Base-by-base conservation (phyloP, 2,797 vertebrate genomes). In the Enteromius afrohamiltoni region DNA sequence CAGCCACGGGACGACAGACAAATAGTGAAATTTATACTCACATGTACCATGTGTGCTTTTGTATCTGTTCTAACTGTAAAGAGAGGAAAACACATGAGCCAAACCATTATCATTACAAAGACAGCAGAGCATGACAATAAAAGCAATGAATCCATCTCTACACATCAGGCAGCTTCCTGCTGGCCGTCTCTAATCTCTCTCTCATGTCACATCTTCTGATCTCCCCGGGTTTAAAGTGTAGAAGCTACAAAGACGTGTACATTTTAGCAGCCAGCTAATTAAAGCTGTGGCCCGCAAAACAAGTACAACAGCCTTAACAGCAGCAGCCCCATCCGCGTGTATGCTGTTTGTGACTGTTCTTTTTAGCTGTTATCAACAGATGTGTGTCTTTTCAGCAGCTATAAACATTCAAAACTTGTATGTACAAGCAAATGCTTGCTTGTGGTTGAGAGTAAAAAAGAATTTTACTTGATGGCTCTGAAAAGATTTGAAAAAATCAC, bases 1-100 rank as follows among this genome's bases (percentile, higher is more conserved):
- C 77, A 62, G 53, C 58, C 13, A 62, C 34, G 26, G 16, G 58
- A 60, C 34, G 64, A 2, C 16, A 10, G 37, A 23, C 5, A 77
- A 7, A 77, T 14, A 70, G 7, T 23, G 17, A 14, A 53, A 68
- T 29, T 49, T 64, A 87, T 96, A 99, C 98, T 98, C 92, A 99
- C 98, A 98, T 96, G 93, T 99, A 99, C 98, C 98, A 99, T 85
- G 95, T 97, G 93, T 99, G 98, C 95, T 99, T 99, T 96, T 99
- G 98, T 95, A 99, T 99, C 95, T 97, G 97, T 94, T 99, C 98
- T 93, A 99, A 94, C 98, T 99, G 96, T 86, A 88, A 90, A 40
- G 79, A 82, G 75, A 90, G 84, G 40, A 11, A 85, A 0, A 21
- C 82, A 83, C 37, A 26, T 45, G 23, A 51, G 84, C 11, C 87